A percentile compares a stretch with the other conserved stretches of the same genome.
phyloP scores from a whole-genome alignment of 2,888 invertebrate genomes.

The Toxonevra muliebris region DNA sequence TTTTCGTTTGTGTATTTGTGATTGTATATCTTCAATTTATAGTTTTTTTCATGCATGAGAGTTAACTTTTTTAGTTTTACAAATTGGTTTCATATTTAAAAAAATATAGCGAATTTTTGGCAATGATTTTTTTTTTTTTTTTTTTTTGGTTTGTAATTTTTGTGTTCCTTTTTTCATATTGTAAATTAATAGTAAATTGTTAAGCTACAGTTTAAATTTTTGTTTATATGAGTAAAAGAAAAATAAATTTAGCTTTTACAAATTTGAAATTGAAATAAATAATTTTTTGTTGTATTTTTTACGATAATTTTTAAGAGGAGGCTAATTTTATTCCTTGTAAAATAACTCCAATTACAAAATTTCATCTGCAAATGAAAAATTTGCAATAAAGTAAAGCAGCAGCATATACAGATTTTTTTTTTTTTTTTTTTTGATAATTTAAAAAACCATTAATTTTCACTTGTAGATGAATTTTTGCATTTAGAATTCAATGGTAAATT shows the following conservation, averaged over 20 bases:
- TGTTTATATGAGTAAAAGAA: slow-evolving; percentile 1
- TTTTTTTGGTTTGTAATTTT: slow-evolving; percentile 33
- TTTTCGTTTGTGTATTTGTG: slow-evolving; percentile 42
- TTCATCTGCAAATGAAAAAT: slow-evolving; percentile 38
- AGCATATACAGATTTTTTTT: no score
- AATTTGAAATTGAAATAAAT: slow-evolving; percentile 28
- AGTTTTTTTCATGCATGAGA: background rate
- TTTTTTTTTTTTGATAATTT: background rate
- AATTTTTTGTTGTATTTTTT: slow-evolving; percentile 36
- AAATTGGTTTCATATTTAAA: slow-evolving; percentile 36
- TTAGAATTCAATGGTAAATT: slow-evolving; percentile 29
- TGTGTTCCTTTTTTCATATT: slow-evolving; percentile 43
- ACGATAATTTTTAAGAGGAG: slow-evolving; percentile 14
- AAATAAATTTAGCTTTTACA: slow-evolving; percentile 8
- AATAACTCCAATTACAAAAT: slow-evolving; percentile 42
- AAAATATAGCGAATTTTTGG: slow-evolving; percentile 39
- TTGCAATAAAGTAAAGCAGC: background rate
- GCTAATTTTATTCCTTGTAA: slow-evolving; percentile 21
- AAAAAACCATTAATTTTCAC: slow-evolving; percentile 38
- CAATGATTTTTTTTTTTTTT: slow-evolving; percentile 25
- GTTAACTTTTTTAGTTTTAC: slow-evolving; percentile 31
- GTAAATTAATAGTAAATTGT: slow-evolving; percentile 58
- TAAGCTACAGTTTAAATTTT: slow-evolving; percentile 62
- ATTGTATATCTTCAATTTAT: slow-evolving; percentile 33
- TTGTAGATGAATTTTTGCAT: slow-evolving; percentile 43